Evolutionary conservation across 1,140 invertebrate genomes (phyloP), one percentile per base, ranked within the genome.

Genomic region (Ceratosolen solmsi): DNA sequence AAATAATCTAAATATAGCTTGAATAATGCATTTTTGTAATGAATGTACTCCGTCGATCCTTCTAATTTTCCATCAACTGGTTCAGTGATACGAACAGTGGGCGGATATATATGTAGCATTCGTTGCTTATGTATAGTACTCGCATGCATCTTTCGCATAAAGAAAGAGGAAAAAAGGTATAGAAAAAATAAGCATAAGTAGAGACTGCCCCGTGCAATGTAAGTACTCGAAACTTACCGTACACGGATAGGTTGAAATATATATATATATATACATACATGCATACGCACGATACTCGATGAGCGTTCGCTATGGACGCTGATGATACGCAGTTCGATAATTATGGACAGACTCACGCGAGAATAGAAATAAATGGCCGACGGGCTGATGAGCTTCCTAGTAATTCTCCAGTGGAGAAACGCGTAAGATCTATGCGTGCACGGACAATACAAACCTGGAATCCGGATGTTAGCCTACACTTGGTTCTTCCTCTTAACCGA

Each of bases 51-150:
- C 13, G 49, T 41, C 20, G 54, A 41, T 60, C 38, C 36, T 76
- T 51, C 56, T 77, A 77, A 65, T 77, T 77, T 51, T 65, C 75
- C 25, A 77, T 65, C 58, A 49, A 51, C 58, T 11, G 25, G 58
- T 77, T 65, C 58, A 77, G 25, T 65, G 58, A 65, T 51, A 76
- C 41, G 17, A 73, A 9, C 49, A 27, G 58, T 77, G 75, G 75
- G 75, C 58, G 75, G 58, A 65, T 65, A 65, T n/a, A n/a, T 77
- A 49, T 33, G 58, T 77, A 54, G 60, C 25, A 46, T 58, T 65
- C 75, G 58, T 65, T 65, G 15, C 25, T 77, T 49, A 51, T 41
- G n/a, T 25, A 58, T 30, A 25, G 3, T n/a, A 25, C 36, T 46
- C 54, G 11, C 72, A 22, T 56, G 22, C 33, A 38, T 68, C 63